Evolutionary conservation across 2,797 vertebrate genomes (phyloP), one percentile per base, ranked within the genome.

Genomic region (Odontamblyopus rebecca): DNA sequence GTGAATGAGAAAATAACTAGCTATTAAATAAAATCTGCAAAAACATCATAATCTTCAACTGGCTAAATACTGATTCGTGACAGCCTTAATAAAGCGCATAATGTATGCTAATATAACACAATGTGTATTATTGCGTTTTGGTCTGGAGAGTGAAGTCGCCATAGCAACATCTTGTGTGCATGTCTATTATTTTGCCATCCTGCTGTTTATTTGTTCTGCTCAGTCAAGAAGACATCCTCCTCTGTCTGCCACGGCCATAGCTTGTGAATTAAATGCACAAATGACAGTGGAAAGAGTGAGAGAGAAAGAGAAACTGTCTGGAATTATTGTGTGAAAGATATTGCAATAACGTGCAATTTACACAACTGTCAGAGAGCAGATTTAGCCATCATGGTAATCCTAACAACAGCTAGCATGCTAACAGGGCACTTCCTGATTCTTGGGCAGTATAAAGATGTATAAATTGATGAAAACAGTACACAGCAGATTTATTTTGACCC

Each of bases 141-240:
- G 61, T 48, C 38, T 3, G 5, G 41, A 65, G 41, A 65, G 26
- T 6, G 41, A 50, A 23, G 41, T 65, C 41, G 23, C 63, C 63
- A 65, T 65, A 32, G 53, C 41, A 65, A 65, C 63, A 65, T 65
- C n/a, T 63, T 63, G 61, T 38, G 35, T 27, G 41, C 63, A 50
- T 63, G 32, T 48, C 63, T 50, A 66, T 66, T 66, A 50, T 66
- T 66, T 29, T 51, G 44, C 44, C 13, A 27, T 50, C 64, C 44
- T 3, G 44, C 44, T 29, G 64, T 27, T 66, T 51, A 66, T 66
- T 66, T 66, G 26, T 50, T 66, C 64, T 66, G 64, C 64, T 66
- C 44, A 26, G 44, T 51, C 67, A 60, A 66, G 44, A 66, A 50
- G 64, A 50, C 44, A 66, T 66, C 64, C 44, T 66, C 64, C 15